Conservation (phyloP, 1,140 invertebrate genomes). For the Ruditapes philippinarum region DNA sequence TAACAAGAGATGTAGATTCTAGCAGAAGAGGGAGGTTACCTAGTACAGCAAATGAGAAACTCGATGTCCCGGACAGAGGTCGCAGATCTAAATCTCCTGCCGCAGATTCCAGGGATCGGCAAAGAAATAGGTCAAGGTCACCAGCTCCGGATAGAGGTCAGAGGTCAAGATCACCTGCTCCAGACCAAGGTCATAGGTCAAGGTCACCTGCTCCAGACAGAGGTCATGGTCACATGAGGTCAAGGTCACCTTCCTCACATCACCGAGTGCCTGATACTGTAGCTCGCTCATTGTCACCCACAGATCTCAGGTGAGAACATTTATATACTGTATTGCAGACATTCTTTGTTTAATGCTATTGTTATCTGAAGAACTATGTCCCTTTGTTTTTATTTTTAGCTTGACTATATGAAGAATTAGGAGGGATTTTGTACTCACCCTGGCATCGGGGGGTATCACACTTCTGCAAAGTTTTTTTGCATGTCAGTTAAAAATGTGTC, state of each 20-base stretch:
- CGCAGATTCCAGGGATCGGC: conserved; percentile 89
- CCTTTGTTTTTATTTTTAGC: too few relatives aligned
- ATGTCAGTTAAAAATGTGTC: too few relatives aligned
- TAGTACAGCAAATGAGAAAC: conserved; percentile 85
- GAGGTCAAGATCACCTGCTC: conserved; percentile 84
- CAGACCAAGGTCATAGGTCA: conserved; percentile 87
- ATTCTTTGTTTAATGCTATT: too few relatives aligned
- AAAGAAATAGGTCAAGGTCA: conserved; percentile 80
- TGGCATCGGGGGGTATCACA: too few relatives aligned
- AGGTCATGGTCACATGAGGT: conserved; percentile 82
- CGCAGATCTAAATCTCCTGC: conserved; percentile 81
- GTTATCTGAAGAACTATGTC: too few relatives aligned
- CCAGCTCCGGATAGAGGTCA: conserved; percentile 70
- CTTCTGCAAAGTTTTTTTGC: too few relatives aligned
- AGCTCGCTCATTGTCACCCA: conserved; percentile 92
- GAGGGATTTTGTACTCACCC: too few relatives aligned
- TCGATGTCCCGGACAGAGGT: conserved; percentile 87
- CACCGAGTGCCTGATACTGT: conserved; percentile 89
- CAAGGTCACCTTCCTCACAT: conserved; percentile 87
- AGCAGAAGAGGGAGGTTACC: conserved; percentile 51
- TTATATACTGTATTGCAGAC: not conserved
- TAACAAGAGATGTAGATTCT: conserved; percentile 70
- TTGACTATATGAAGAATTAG: too few relatives aligned
- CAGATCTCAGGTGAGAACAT: conserved; percentile 89
- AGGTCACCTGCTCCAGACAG: conserved; percentile 88